A percentile compares a stretch with the other conserved stretches of the same genome.
These are phyloP conservation scores for Coilia nasus DNA, from an alignment of 2,797 vertebrate genomes.

Conservation along the genomic window DNA sequence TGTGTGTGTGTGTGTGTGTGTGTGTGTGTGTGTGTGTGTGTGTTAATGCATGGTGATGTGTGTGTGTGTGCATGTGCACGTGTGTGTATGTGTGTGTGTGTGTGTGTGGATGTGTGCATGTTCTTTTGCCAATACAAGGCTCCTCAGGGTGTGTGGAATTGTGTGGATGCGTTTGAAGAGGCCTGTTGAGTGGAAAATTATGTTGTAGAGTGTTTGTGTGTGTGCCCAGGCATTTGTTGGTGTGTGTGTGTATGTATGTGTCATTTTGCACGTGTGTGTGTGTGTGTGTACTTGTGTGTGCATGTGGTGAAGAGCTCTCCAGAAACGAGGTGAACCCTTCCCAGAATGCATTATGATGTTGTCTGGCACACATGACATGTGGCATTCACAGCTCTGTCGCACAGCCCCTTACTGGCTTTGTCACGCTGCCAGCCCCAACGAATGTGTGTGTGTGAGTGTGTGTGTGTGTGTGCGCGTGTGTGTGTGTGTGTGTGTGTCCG, in stretches of 20 bases:
- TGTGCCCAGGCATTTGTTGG: not conserved
- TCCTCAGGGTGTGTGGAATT: not conserved
- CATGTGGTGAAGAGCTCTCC: not conserved
- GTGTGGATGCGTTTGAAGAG: not conserved
- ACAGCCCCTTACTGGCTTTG: not conserved
- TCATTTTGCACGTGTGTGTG: not conserved
- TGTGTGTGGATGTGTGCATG: not conserved
- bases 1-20: no score
- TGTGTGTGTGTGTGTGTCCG: slow-evolving; percentile 2
- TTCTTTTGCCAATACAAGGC: not conserved
- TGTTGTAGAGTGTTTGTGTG: not conserved
- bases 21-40: no score
- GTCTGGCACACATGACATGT: not conserved
- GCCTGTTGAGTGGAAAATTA: slow-evolving; percentile 1
- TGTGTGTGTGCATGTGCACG: not conserved
- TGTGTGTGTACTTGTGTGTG: not conserved
- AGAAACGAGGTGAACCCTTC: not conserved
- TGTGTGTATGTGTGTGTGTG: not conserved
- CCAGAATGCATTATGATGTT: not conserved
- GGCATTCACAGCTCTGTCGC: not conserved
- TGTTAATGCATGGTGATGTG: not conserved
- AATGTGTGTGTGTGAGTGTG: not conserved
- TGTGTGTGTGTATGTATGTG: not conserved
- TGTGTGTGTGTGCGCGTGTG: not conserved
- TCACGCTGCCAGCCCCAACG: not conserved